Base-by-base conservation (phyloP, 1,140 invertebrate genomes). In the Drosophila athabasca region DNA sequence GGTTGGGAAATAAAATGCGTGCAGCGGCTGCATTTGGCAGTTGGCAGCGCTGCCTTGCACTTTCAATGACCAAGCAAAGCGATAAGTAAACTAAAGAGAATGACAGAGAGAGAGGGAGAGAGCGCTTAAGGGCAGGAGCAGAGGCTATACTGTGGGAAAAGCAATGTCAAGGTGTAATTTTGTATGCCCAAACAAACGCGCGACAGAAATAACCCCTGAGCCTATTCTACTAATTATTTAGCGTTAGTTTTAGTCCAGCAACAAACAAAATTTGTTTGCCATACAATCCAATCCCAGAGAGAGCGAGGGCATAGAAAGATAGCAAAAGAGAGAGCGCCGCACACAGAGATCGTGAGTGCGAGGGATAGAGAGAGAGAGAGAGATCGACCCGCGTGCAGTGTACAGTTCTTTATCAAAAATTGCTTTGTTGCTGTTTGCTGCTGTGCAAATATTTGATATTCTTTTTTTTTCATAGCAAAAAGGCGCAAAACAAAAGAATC, bases 391-490 rank as follows among this genome's bases (percentile, higher is more conserved):
- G 44, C 43, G 26, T 46, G 43, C 57, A 48, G 35, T 39, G 35
- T 17, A 66, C 31, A 48, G 48, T 45, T 85, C 64, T 81, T 85
- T 87, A 87, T 87, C 82, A 87, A 46, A 58, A 64, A 78, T 77
- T 51, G 45, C 83, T 65, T 70, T 65, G 54, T 26, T 62, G 48
- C 60, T 57, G 24, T 35, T 62, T 52, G 70, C 79, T 78, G 82
- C 83, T 87, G 83, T 88, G 66, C 75, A 88, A 87, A 85, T 82
- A 82, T 82, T 87, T 59, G 67, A 81, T 78, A 64, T 35, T 52
- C 58, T 31, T 31, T 51, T 59, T 29, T 54, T 66, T 62, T 55
- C 43, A 49, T 45, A 51, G 53, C 54, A 76, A 68, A 84, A 76
- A 39, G 35, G 57, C 67, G 19, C 41, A 61, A 76, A 60, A 62